Conservation (phyloP, 2,797 vertebrate genomes). For the Urophycis tenuis region DNA sequence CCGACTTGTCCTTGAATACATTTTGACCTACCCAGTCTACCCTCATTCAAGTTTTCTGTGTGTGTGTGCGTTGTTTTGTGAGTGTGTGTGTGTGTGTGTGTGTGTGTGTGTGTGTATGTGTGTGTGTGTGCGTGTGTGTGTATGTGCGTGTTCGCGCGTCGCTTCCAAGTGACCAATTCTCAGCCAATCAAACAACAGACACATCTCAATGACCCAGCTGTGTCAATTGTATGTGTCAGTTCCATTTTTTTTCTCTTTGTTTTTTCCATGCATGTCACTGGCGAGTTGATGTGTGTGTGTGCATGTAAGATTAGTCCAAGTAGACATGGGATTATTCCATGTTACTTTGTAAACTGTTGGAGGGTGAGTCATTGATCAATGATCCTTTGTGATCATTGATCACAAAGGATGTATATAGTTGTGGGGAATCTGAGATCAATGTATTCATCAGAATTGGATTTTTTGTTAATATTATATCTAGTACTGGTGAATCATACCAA, state of each 20-base stretch:
- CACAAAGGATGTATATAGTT: too few species aligned
- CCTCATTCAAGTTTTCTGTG: neutral
- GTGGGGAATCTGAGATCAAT: neutral
- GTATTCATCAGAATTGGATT: neutral
- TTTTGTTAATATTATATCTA: neutral
- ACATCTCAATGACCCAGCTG: neutral
- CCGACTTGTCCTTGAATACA: neutral
- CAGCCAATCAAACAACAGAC: neutral
- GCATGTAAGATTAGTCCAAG: neutral
- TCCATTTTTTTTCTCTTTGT: neutral
- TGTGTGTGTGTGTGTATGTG: neutral
- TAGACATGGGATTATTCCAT: neutral
- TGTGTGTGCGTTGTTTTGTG: conserved; percentile 4
- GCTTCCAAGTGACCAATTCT: neutral
- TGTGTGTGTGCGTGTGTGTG: conserved; percentile 11
- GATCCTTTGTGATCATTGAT: too few species aligned
- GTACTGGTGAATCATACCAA: neutral
- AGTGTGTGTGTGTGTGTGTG: neutral
- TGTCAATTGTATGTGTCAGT: too few species aligned
- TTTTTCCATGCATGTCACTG: neutral
- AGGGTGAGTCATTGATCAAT: neutral
- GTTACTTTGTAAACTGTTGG: neutral
- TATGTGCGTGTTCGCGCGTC: too few species aligned
- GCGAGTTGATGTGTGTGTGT: neutral
- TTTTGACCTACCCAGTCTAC: neutral